Conservation (phyloP, 2,113 vertebrate genomes). For the Vimba vimba region DNA sequence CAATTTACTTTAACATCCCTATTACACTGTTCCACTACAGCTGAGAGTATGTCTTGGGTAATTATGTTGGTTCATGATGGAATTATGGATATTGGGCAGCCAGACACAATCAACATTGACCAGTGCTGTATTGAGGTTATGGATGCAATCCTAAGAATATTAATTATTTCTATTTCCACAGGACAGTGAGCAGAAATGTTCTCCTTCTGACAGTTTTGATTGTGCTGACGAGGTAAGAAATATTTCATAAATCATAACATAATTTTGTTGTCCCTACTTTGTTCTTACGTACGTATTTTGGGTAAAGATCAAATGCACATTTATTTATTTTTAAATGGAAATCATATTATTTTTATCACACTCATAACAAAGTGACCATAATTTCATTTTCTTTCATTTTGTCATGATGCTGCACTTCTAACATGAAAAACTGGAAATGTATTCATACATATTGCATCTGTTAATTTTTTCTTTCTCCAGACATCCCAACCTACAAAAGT, state of each 20-base stretch:
- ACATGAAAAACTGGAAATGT: not conserved
- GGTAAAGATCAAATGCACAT: not conserved
- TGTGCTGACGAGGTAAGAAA: slow-evolving; percentile 58
- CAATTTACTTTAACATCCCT: not conserved
- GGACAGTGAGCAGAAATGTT: slow-evolving; percentile 55
- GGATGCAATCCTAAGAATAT: not conserved
- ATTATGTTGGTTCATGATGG: not conserved
- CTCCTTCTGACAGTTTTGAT: slow-evolving; percentile 48
- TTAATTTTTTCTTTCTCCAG: not conserved
- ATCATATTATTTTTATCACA: not conserved
- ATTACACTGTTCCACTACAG: not conserved
- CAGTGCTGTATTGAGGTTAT: not conserved
- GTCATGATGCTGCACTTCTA: not conserved
- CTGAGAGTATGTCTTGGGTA: not conserved
- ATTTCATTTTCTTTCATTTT: not conserved
- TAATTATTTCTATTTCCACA: slow-evolving; percentile 29
- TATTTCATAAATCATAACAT: not conserved
- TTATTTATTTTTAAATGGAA: not conserved
- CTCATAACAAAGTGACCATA: not conserved
- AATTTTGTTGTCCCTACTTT: too few species aligned
- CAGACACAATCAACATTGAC: not conserved
- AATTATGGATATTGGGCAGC: not conserved
- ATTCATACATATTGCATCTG: not conserved
- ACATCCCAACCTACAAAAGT: too few species aligned
- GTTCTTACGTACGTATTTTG: not conserved